These are phyloP conservation scores for Dendropsophus ebraccatus DNA, from an alignment of 2,113 vertebrate species.

Conservation along the genomic window DNA sequence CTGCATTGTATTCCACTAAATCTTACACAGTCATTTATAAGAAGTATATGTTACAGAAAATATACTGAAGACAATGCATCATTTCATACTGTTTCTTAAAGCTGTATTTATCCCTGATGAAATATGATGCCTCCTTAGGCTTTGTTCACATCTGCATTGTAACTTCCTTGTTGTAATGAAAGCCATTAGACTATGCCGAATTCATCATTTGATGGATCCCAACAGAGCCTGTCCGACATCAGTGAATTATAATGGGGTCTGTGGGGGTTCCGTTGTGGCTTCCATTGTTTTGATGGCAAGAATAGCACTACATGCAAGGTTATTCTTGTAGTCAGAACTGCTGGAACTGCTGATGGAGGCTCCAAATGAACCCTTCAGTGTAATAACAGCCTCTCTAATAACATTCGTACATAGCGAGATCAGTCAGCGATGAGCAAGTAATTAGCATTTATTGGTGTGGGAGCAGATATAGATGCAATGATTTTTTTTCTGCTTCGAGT, in stretches of 20 bases:
- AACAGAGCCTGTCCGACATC: neutral
- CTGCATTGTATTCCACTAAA: neutral
- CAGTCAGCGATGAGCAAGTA: neutral
- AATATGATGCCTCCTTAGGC: neutral
- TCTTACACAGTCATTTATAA: neutral
- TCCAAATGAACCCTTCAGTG: too few relatives aligned
- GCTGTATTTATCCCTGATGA: neutral
- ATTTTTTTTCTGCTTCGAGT: too few relatives aligned
- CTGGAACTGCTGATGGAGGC: neutral
- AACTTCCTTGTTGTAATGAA: neutral
- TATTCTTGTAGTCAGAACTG: neutral
- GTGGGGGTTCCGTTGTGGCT: neutral
- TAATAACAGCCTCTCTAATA: too few relatives aligned
- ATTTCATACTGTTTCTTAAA: neutral
- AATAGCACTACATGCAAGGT: neutral
- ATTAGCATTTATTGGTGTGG: neutral
- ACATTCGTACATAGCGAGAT: neutral
- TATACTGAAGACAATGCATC: neutral
- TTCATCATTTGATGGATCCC: neutral
- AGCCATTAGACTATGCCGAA: too few relatives aligned
- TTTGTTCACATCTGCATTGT: neutral
- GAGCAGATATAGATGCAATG: too few relatives aligned
- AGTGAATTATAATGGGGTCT: neutral
- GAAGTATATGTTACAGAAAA: neutral
- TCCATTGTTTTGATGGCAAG: neutral